These are phyloP conservation scores for Neodon shergylaensis DNA, from an alignment of 2,113 vertebrate species.

Conservation along the genomic window DNA sequence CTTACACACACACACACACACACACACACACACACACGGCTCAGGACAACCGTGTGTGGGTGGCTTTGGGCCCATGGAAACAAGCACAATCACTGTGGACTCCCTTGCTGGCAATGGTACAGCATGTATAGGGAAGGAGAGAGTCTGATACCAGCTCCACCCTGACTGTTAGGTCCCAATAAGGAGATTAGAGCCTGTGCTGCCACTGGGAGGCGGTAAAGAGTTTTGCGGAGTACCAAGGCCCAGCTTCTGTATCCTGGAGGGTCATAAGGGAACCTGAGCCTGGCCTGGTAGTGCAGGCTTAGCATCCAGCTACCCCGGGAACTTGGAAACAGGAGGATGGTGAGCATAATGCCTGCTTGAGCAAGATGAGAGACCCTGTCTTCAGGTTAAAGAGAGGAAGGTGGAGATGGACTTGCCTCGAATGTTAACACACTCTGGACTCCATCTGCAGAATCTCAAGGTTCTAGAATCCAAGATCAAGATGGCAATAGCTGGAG, in stretches of 20 bases:
- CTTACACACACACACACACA: neutral
- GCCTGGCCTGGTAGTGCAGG: neutral
- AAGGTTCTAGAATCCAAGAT: neutral
- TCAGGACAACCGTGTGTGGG: neutral
- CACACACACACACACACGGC: neutral
- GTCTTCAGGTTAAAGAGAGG: neutral
- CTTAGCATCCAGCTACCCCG: neutral
- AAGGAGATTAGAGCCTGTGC: neutral
- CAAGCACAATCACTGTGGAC: fast-evolving
- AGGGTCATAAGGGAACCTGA: neutral
- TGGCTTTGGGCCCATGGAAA: neutral
- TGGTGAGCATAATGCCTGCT: neutral
- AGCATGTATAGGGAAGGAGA: fast-evolving
- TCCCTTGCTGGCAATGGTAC: neutral
- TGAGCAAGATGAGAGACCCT: neutral
- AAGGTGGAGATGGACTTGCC: neutral
- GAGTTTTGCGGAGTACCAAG: neutral
- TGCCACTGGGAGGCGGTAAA: too few species aligned
- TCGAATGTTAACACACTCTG: neutral
- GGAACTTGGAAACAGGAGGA: neutral
- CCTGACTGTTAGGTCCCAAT: fast-evolving
- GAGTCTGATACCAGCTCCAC: neutral
- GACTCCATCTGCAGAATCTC: neutral
- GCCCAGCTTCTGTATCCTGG: neutral
- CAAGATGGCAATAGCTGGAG: too few species aligned